Conservation (phyloP, 2,113 vertebrate species). For the Piaya cayana region DNA sequence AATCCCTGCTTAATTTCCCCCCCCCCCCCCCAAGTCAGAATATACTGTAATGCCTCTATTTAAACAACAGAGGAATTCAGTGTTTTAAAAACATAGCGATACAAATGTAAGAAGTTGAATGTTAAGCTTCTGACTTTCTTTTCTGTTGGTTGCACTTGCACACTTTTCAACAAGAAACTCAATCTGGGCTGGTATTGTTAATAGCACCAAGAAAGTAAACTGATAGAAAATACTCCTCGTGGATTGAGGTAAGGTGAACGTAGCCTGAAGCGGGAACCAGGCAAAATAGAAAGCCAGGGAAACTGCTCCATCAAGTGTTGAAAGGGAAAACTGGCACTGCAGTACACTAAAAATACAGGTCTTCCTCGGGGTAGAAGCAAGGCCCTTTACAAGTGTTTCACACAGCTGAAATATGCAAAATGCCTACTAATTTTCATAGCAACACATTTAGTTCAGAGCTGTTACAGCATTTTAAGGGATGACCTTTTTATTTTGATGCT, state of each 20-base stretch:
- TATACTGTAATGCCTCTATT: neutral
- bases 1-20: neutral
- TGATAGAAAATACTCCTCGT: neutral
- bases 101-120: neutral
- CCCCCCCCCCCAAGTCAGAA: neutral
- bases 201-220: neutral
- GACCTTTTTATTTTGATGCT: neutral
- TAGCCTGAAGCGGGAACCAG: neutral
- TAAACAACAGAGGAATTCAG: neutral
- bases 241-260: neutral
- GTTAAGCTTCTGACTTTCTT: neutral
- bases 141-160: neutral
- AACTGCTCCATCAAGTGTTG: constrained; percentile 67
- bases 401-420: neutral
- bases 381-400: neutral
- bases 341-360: neutral
- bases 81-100: neutral
- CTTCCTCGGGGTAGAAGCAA: neutral
- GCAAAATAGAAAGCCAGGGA: neutral
- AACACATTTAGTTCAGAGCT: neutral
- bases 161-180: neutral
- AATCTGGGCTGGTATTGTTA: neutral
- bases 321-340: constrained; percentile 32
- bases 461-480: neutral
- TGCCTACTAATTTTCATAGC: fast-evolving